These are phyloP conservation scores for Poecilia picta DNA, from an alignment of 2,797 vertebrate species.

Conservation along the genomic window DNA sequence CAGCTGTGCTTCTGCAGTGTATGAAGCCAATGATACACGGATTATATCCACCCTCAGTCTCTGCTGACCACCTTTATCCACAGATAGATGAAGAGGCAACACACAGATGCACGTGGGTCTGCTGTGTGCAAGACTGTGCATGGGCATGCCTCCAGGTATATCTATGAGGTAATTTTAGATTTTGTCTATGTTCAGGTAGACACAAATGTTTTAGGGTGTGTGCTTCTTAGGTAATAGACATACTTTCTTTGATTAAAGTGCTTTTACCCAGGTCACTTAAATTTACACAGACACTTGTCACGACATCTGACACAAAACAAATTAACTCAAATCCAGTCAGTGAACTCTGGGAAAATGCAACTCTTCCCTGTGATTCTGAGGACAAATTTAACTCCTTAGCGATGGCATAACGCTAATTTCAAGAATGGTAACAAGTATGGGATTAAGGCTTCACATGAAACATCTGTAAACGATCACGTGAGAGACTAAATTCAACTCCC, in stretches of 20 bases:
- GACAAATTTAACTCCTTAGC: constrained; percentile 51
- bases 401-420: neutral
- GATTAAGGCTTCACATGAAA: neutral
- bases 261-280: constrained; percentile 20
- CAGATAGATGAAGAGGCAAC: constrained; percentile 68
- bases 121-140: constrained; percentile 27
- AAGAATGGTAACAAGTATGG: neutral
- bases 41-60: constrained; percentile 72
- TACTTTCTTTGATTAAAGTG: constrained; percentile 21
- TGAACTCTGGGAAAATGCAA: constrained; percentile 63
- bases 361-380: constrained; percentile 63
- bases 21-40: constrained; percentile 77
- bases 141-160: constrained; percentile 11
- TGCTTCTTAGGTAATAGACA: constrained; percentile 15
- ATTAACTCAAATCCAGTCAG: constrained; percentile 59
- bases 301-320: constrained; percentile 49
- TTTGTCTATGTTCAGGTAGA: constrained; percentile 11
- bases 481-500: neutral
- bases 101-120: constrained; percentile 19
- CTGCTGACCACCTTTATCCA: constrained; percentile 62
- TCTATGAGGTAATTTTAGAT: constrained; percentile 20
- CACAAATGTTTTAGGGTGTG: constrained; percentile 9
- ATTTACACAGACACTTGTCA: constrained; percentile 31
- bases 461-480: neutral
- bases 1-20: constrained; percentile 67